Base-by-base conservation (phyloP, 2,113 vertebrate genomes). In the Upupa epops region DNA sequence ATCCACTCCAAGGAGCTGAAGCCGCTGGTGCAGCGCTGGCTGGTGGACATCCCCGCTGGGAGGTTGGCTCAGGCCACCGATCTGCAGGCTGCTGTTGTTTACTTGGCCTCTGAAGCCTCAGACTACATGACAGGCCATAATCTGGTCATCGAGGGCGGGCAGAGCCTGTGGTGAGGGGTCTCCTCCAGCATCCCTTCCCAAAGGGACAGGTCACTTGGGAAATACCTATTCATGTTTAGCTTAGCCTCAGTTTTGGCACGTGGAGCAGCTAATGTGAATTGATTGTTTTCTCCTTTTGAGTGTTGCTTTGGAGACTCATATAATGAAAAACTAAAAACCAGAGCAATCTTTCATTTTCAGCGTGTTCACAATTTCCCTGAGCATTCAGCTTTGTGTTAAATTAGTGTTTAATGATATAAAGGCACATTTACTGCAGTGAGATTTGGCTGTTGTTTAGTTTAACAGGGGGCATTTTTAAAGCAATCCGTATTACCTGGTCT, bases 61-160 rank as follows among this genome's bases (percentile, higher is more conserved):
- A 97, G 97, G 95, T 97, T 98, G 97, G 98, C 98, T 94, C 97
- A 84, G 97, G 98, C 97, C 93, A 98, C 98, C 18, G 98, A 98
- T 96, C 97, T 98, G 96, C 98, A 98, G 97, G 98, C 98, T 56
- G 98, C 98, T 2, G 96, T 98, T 25, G 97, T 98, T 96, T 98
- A 97, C 84, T 97, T 98, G 98, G 98, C 98, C 97, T 98, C 97
- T 13, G 98, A 98, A 83, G 98, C 97, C 92, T 98, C 98, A 0
- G 97, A 98, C 95, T 98, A 98, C 96, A 98, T 98, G 98, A 98
- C 98, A n/a, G 98, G 98, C 95, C 98, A 98, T 93, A 98, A 98
- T 96, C 98, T 98, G 98, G 98, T 98, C 97, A 98, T 98, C 77
- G 98, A 98, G 77, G 98, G 98, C 34, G 98, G 98, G 90, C 98